Base-by-base conservation (phyloP, 2,888 invertebrate species). In the Malthinus flaveolus region DNA sequence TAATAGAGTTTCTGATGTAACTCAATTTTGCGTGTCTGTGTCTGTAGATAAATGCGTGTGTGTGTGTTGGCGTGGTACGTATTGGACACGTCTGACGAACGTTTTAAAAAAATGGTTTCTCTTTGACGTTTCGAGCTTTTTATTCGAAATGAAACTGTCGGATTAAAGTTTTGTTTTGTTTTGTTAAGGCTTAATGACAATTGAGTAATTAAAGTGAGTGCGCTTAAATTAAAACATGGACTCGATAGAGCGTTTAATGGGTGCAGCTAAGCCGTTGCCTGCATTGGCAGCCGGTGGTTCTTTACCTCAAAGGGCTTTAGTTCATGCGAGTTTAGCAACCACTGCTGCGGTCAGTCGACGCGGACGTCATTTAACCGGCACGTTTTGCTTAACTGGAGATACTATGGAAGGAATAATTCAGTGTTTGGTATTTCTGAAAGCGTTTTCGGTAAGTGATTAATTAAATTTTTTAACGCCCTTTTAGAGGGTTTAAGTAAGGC, bases 321-420 rank as follows among this genome's bases (percentile, higher is more conserved):
- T 91, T 55, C 90, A 90, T 78, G 89, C 90, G 60, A 88, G 89
- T 70, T 80, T 90, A 64, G 88, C 89, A 44, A 82, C 85, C 11
- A 88, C 89, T 56, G 83, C 83, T 11, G 86, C 88, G 52, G 86
- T 89, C 50, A 87, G 91, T 34, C 87, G 90, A 72, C 88, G 90
- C 75, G 90, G 90, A 66, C 84, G 92, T 64, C 92, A 93, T 75
- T 84, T 93, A 64, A 91, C 91, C 11, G 93, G 93, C 69, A 93
- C 92, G 50, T 93, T 94, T 81, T 92, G 93, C 74, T 85, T 93
- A 60, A 91, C 92, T 45, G 93, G 93, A 52, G 93, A 93, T 80
- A 93, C 93, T 60, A 93, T 94, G 93, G 93, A 94, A 77, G 93
- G 93, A 70, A 93, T 94, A 75, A 93, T 94, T 76, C 93, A 94